Evolutionary conservation across 1,140 invertebrate genomes (phyloP), one percentile per base, ranked within the genome.

Genomic region (Caenorhabditis inopinata): DNA sequence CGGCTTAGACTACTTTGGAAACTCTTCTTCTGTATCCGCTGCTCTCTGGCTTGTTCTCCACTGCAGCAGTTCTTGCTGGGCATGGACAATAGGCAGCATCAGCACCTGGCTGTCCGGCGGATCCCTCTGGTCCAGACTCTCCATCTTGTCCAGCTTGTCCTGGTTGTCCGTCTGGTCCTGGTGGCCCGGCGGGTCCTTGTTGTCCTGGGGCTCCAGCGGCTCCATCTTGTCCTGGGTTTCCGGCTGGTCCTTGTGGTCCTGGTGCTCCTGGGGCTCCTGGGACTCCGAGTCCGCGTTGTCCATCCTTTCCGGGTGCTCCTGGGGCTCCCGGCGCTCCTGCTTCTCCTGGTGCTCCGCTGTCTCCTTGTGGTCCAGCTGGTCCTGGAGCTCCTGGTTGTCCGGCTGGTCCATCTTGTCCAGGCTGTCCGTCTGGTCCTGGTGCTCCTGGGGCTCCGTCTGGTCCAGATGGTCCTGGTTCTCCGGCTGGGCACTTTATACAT

Each of bases 381-480:
- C 73, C 73, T 75, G 73, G 73, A 14, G 73, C 42, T 75, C 73
- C 73, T 47, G 73, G 73, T 29, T 46, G 73, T 75, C 73, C 73
- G 14, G 42, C 42, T 46, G 47, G 29, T 47, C 73, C 73, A 32
- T 49, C 42, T 75, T 46, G 73, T 49, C 73, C 73, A 47, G 42
- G 73, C 14, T 46, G 73, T 75, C 73, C 73, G 29, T 46, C 42
- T 75, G 73, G 73, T 46, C 73, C 78, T 38, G 62, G 27, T 4
- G 78, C 35, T 74, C 78, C 78, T 23, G 58, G 27, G 29, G 73
- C 58, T 29, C 78, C 78, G 23, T 80, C 79, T 46, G 42, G 42
- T 48, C 78, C 78, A 42, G 42, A 23, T 48, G 58, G 68, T 48
- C 78, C 78, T 23, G 78, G 73, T 5, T 58, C 27, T 47, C 78